Percentiles rank a stretch among this genome's conserved stretches.
Evolutionary conservation across 2,797 vertebrate genomes (phyloP).

Genomic region (Alexandromys oeconomus): DNA sequence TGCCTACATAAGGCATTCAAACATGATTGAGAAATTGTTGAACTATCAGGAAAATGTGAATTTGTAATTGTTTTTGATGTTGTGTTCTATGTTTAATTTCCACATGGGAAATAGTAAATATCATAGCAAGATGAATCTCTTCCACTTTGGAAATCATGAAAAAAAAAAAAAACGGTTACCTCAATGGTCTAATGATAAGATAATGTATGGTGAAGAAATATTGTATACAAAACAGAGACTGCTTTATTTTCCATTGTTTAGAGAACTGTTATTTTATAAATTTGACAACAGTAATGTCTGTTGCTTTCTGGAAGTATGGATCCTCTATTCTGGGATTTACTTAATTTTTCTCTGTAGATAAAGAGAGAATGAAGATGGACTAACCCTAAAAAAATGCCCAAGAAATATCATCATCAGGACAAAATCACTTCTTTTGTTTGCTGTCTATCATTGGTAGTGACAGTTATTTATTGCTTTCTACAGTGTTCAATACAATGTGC

Average conservation of each 20-base stretch:
- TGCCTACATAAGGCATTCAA: neutral
- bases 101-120: neutral
- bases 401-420: neutral
- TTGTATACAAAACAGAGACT: accelerated
- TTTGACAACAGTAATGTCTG: neutral
- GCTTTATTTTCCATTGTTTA: neutral
- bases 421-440: neutral
- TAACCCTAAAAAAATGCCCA: neutral
- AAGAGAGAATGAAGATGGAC: neutral
- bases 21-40: neutral
- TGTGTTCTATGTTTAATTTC: neutral
- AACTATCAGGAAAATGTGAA: neutral
- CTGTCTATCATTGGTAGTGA: neutral
- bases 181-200: neutral
- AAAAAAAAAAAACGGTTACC: neutral
- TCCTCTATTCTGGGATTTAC: neutral
- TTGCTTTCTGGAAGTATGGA: neutral
- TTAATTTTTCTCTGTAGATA: neutral
- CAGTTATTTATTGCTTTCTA: neutral
- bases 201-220: neutral
- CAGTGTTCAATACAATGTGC: neutral
- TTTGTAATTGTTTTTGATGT: neutral
- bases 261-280: neutral
- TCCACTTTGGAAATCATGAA: neutral
- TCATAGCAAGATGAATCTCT: neutral